phyloP scores from a whole-genome alignment of 1,140 invertebrate genomes.

The Plectrocnemia conspersa region DNA sequence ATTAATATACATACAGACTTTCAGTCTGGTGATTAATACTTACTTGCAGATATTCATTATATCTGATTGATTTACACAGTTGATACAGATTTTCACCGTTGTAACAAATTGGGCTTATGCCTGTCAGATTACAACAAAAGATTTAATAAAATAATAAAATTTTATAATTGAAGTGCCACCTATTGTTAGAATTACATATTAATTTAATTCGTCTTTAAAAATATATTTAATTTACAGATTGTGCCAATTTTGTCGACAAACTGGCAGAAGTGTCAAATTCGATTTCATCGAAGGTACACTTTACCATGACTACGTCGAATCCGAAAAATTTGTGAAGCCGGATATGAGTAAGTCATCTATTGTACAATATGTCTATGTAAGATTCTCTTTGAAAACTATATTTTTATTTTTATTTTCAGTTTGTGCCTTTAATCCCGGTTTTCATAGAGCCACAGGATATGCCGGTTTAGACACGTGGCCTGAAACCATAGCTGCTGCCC shows the following conservation, averaged over 20 bases:
- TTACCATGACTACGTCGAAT: slow-evolving; percentile 56
- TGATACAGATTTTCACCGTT: too few relatives aligned
- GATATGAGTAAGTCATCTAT: slow-evolving; percentile 47
- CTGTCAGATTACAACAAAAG: too few relatives aligned
- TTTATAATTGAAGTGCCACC: too few relatives aligned
- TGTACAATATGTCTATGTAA: background rate
- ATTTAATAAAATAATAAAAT: too few relatives aligned
- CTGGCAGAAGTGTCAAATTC: slow-evolving; percentile 48
- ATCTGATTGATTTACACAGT: too few relatives aligned
- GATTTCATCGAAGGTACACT: slow-evolving; percentile 53
- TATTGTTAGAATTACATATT: too few relatives aligned
- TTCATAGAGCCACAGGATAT: slow-evolving; percentile 61
- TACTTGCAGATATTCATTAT: too few relatives aligned
- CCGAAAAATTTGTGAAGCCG: slow-evolving; percentile 48
- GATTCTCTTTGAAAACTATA: background rate
- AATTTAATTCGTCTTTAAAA: too few relatives aligned
- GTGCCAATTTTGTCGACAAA: slow-evolving; percentile 48
- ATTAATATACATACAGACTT: too few relatives aligned
- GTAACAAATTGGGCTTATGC: too few relatives aligned
- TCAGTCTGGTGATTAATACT: too few relatives aligned
- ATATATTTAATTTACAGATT: slow-evolving; percentile 43
- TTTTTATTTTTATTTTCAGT: slow-evolving; percentile 45
- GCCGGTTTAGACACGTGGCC: slow-evolving; percentile 61
- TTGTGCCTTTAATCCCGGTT: slow-evolving; percentile 66
- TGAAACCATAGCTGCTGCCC: slow-evolving; percentile 53